Percentiles rank a stretch among this genome's conserved stretches.
Conservation (phyloP, 2,888 invertebrate species). For the Lepidochrysops patricia region DNA sequence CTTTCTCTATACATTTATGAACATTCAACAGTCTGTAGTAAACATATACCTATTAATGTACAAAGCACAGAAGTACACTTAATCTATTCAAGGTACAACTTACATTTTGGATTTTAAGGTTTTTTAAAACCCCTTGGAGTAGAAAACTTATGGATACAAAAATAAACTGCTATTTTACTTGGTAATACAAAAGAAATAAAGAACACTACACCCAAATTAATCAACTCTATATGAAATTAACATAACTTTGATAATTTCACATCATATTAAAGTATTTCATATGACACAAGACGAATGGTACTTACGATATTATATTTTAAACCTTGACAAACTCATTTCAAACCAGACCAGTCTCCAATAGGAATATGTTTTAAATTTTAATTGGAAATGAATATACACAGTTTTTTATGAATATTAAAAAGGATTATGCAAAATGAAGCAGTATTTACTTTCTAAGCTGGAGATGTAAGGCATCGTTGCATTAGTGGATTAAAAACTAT, state of each 20-base stretch:
- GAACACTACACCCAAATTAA: background rate
- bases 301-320: background rate
- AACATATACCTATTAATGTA: slow-evolving; percentile 45
- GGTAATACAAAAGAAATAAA: slow-evolving; percentile 12
- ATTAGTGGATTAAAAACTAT: slow-evolving; percentile 29
- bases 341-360: background rate
- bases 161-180: slow-evolving; percentile 16
- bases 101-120: slow-evolving; percentile 25
- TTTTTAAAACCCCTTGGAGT: slow-evolving; percentile 18
- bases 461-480: slow-evolving; percentile 14
- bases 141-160: slow-evolving; percentile 14
- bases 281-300: slow-evolving; percentile 5
- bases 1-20: slow-evolving; percentile 58
- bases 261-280: background rate
- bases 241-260: background rate
- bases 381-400: background rate
- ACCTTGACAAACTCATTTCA: background rate
- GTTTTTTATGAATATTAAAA: slow-evolving; percentile 7
- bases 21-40: slow-evolving; percentile 59
- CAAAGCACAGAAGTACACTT: slow-evolving; percentile 42
- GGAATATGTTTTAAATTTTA: background rate
- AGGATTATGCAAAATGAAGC: slow-evolving; percentile 7
- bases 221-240: background rate
- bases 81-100: slow-evolving; percentile 34
- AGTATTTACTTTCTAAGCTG: slow-evolving; percentile 5